Base-by-base conservation (phyloP, 2,888 invertebrate species). In the Apamea crenata region DNA sequence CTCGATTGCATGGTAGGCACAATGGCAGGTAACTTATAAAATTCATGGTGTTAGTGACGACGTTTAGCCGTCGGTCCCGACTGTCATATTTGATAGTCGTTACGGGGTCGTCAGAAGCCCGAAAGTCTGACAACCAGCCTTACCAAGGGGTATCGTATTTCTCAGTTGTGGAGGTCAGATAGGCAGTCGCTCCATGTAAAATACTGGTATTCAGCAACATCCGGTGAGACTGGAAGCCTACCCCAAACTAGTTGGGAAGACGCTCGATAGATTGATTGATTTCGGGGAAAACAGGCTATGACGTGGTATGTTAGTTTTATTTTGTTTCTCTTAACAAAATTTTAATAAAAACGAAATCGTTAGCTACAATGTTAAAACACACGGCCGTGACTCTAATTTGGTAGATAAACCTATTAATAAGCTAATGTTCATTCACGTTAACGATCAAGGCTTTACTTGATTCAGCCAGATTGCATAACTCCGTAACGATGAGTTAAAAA, bases 361-460 rank as follows among this genome's bases (percentile, higher is more conserved):
- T 44, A 66, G 29, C 21, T 36, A 32, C 47, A 68, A 63, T 63
- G 36, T 68, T 47, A 75, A 66, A 75, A 66, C 44, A 63, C n/a
- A 21, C 67, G 83, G 63, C 75, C 87, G 14, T 84, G 84, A 86
- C 75, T 65, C 68, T 44, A 84, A 82, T 77, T 53, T 70, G 29
- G 21, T 53, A 67, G 29, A 71, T 56, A 59, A 66, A 47, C 6
- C 6, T 65, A 56, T 36, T 50, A 71, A 68, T 73, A 47, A 40
- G 14, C 44, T 63, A 78, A 40, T 69, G 12, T 32, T 81, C 63
- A 59, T 78, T 80, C 36, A 71, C 66, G 71, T 87, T 67, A 69
- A 65, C 16, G 63, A 80, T 80, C 73, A 85, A 77, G 80, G 77
- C 7, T 86, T 36, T 14, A 75, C 12, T 53, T 59, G 66, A 75